A percentile compares a stretch with the other conserved stretches of the same genome.
Evolutionary conservation across 2,888 invertebrate genomes (phyloP).

Genomic region (Drosophila mimetica): DNA sequence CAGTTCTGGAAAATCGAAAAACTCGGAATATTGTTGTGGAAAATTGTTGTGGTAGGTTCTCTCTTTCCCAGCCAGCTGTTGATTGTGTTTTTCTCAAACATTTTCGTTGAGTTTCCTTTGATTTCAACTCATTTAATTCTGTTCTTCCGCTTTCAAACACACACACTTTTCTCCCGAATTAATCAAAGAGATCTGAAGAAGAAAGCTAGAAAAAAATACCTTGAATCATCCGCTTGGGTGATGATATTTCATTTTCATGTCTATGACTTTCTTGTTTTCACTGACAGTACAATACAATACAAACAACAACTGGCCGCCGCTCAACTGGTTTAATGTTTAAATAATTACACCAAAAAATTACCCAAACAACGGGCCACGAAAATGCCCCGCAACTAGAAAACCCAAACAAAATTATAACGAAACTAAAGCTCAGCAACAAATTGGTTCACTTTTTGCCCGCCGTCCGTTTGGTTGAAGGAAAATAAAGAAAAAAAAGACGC

Average conservation of each 20-base stretch:
- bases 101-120: conserved; percentile 27
- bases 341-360: conserved; percentile 70
- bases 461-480: conserved; percentile 1
- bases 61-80: conserved; percentile 54
- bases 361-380: conserved; percentile 34
- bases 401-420: conserved; percentile 37
- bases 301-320: conserved; percentile 28
- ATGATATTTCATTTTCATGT: conserved; percentile 72
- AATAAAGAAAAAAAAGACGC: conserved; percentile 3
- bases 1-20: conserved; percentile 39
- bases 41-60: conserved; percentile 73
- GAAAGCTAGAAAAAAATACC: conserved; percentile 7
- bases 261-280: conserved; percentile 70
- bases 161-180: conserved; percentile 60
- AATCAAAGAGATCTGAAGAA: conserved; percentile 34
- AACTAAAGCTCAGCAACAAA: conserved; percentile 39
- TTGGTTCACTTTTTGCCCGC: conserved; percentile 31
- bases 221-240: conserved; percentile 27
- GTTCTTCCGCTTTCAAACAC: conserved; percentile 42
- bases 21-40: conserved; percentile 1
- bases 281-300: conserved; percentile 42
- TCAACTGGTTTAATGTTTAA: conserved; percentile 76
- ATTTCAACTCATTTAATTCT: conserved; percentile 18
- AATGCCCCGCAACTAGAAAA: conserved; percentile 61
- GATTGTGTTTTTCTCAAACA: conserved; percentile 38